Conservation (phyloP, 2,888 invertebrate genomes). For the Hemicrepidius hirtus region DNA sequence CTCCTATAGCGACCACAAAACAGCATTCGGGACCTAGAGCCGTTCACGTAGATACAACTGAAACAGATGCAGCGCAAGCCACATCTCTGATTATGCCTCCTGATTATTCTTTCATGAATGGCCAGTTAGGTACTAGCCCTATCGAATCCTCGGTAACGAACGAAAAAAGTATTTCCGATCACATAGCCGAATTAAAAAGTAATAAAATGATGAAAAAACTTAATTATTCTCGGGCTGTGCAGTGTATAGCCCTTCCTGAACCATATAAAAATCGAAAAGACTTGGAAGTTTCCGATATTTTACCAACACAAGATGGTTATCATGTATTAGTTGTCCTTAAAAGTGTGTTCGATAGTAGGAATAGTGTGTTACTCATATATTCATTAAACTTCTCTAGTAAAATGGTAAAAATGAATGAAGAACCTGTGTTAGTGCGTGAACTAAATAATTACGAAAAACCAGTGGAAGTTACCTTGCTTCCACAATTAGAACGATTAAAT, state of each 20-base stretch:
- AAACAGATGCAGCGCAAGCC: slow-evolving; percentile 66
- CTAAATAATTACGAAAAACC: slow-evolving; percentile 80
- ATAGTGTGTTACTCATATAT: slow-evolving; percentile 75
- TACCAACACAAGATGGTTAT: slow-evolving; percentile 81
- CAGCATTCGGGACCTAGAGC: slow-evolving; percentile 67
- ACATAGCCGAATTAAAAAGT: slow-evolving; percentile 70
- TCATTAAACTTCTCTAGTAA: slow-evolving; percentile 73
- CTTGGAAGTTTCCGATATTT: slow-evolving; percentile 77
- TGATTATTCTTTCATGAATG: slow-evolving; percentile 64
- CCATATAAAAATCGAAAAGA: slow-evolving; percentile 73
- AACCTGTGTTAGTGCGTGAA: slow-evolving; percentile 78
- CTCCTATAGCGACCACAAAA: slow-evolving; percentile 58
- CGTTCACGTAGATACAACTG: slow-evolving; percentile 65
- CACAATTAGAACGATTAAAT: slow-evolving; percentile 70
- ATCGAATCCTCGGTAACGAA: slow-evolving; percentile 38
- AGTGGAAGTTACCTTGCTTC: slow-evolving; percentile 81
- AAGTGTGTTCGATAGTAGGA: slow-evolving; percentile 60
- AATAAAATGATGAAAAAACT: slow-evolving; percentile 65
- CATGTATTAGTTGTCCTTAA: slow-evolving; percentile 79
- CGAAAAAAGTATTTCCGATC: slow-evolving; percentile 70
- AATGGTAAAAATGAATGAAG: slow-evolving; percentile 75
- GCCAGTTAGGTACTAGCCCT: slow-evolving; percentile 57
- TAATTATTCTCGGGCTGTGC: slow-evolving; percentile 73
- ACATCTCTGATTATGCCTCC: slow-evolving; percentile 61
- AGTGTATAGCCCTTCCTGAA: slow-evolving; percentile 76